Evolutionary conservation across 2,888 invertebrate genomes (phyloP), one percentile per base, ranked within the genome.

Genomic region (Melanchra persicariae): DNA sequence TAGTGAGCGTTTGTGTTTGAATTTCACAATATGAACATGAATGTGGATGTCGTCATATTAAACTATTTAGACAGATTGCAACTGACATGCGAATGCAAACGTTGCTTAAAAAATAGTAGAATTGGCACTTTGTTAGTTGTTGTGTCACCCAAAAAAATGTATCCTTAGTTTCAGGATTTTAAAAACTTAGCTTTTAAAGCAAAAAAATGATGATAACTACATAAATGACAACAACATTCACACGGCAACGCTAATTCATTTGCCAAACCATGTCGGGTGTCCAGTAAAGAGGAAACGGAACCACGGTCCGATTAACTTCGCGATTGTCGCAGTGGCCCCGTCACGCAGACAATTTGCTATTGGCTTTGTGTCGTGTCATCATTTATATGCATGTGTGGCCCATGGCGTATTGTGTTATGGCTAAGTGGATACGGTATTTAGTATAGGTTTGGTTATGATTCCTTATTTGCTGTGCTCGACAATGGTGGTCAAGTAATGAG

Each of bases 271-370:
- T 81, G 81, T 79, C 77, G 75, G 75, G 55, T 80, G 79, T 80
- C 78, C 81, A 83, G 83, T 86, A 80, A 45, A 79, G 68, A 90
- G 93, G 94, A 93, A 94, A 90, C 94, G 95, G 95, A 94, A 94
- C 85, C 83, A 90, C 93, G 95, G 88, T 92, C 88, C 91, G 92
- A 82, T 91, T 87, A 87, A 79, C 91, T 85, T 79, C 85, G 85
- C 85, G 81, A 91, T 93, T 92, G 93, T 93, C 90, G 78, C 84
- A 77, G 82, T 81, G 88, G 88, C 87, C 88, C 85, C 85, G 68
- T 72, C 84, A 84, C 71, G 78, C 76, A 82, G 72, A 74, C 81
- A 74, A 80, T 85, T 88, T 87, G 88, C 87, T 84, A 89, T 90
- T 88, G 75, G 79, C 87, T 83, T 89, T 83, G 84, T 82, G 76